Evolutionary conservation across 2,797 vertebrate genomes (phyloP).

Genomic region (Mareca penelope): DNA sequence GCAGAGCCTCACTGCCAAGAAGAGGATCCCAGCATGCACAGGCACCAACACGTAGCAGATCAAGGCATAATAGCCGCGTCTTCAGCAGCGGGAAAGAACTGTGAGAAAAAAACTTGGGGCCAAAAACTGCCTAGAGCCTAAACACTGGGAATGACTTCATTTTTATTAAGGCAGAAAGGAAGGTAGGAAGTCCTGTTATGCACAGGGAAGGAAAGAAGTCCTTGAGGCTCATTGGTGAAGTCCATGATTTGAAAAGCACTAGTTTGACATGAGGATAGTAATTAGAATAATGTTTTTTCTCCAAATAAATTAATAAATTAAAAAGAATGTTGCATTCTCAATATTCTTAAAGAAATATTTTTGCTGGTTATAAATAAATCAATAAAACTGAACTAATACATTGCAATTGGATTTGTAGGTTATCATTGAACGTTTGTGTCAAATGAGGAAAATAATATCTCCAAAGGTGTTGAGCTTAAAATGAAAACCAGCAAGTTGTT

Average conservation of each 20-base stretch:
- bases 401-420: not conserved
- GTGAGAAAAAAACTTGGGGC: conserved; percentile 32
- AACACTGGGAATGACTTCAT: conserved; percentile 17
- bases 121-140: conserved; percentile 56
- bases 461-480: conserved; percentile 21
- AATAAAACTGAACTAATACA: not conserved
- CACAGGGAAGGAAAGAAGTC: conserved; percentile 16
- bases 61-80: not conserved
- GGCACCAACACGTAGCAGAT: not conserved
- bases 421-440: not conserved
- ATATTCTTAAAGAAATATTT: conserved; percentile 32
- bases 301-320: conserved; percentile 45
- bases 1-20: not conserved
- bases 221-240: conserved; percentile 21
- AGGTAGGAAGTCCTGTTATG: conserved; percentile 47
- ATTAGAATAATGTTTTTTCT: conserved; percentile 35
- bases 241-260: conserved; percentile 7
- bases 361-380: conserved; percentile 18
- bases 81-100: not conserved
- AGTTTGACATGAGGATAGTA: not conserved
- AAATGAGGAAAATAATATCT: conserved; percentile 2
- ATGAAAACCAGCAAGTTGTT: not conserved
- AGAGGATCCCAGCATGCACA: not conserved
- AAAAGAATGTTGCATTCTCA: conserved; percentile 36
- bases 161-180: conserved; percentile 6